Evolutionary conservation across 2,797 vertebrate species (phyloP).

Genomic region (Typhlichthys eigenmanni): DNA sequence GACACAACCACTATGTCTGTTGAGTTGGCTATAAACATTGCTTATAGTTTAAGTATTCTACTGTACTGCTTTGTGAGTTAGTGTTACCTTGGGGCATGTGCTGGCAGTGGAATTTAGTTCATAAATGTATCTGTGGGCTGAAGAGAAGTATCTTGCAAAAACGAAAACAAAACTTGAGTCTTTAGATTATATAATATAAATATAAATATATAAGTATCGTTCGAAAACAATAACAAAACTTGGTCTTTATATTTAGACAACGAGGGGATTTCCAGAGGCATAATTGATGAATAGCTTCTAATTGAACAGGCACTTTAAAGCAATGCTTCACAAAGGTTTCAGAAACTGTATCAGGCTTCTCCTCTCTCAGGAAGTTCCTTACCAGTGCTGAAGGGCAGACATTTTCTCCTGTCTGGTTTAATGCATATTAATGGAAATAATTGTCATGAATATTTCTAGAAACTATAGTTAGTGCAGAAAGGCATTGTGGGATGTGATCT

Average conservation of each 20-base stretch:
- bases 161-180: too few species aligned
- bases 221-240: too few species aligned
- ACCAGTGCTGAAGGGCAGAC: not conserved
- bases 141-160: not conserved
- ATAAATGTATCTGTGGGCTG: not conserved
- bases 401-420: slow-evolving; percentile 27
- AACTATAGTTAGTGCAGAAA: too few species aligned
- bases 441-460: too few species aligned
- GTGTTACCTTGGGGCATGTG: not conserved
- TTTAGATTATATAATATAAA: too few species aligned
- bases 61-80: not conserved
- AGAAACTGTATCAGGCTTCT: slow-evolving; percentile 8
- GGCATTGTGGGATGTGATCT: too few species aligned
- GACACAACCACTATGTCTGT: too few species aligned
- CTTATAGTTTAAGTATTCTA: not conserved
- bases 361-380: slow-evolving; percentile 4
- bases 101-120: not conserved
- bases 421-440: slow-evolving; percentile 32
- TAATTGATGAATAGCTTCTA: not conserved
- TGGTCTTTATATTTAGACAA: slow-evolving; percentile 3
- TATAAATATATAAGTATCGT: too few species aligned
- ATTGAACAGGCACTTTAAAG: not conserved
- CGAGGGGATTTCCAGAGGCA: not conserved
- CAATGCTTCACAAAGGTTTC: slow-evolving; percentile 8
- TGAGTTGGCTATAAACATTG: not conserved